Percentiles rank a stretch among this genome's conserved stretches.
Evolutionary conservation across 2,888 invertebrate genomes (phyloP).

Genomic region (Pristionchus mayeri): DNA sequence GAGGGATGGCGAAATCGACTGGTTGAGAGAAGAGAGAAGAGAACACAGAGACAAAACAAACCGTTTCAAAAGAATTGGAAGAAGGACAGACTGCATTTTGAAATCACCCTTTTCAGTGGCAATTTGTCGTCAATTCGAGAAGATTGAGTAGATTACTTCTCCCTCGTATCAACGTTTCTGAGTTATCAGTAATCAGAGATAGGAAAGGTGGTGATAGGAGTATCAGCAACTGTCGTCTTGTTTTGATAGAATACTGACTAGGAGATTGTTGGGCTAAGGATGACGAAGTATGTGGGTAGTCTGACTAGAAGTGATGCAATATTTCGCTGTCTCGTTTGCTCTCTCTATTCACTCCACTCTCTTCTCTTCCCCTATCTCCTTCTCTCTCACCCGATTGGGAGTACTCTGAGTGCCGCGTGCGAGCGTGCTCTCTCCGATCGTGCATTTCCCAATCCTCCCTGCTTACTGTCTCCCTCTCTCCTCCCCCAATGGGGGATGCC

Average conservation of each 20-base stretch:
- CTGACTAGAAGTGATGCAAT: constrained; percentile 40
- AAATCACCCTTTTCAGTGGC: constrained; percentile 18
- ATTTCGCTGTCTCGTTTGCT: neutral
- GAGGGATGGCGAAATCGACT: constrained; percentile 36
- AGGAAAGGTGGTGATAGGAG: neutral
- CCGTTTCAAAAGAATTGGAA: constrained; percentile 19
- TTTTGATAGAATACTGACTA: too few relatives aligned
- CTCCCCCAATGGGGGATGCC: neutral
- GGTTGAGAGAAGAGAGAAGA: constrained; percentile 1
- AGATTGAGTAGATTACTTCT: neutral
- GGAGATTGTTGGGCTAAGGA: neutral
- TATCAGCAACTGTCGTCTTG: too few relatives aligned
- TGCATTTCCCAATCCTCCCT: neutral
- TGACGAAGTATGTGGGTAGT: neutral
- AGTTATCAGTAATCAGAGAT: neutral
- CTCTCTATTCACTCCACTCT: constrained; percentile 3
- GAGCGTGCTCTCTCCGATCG: neutral
- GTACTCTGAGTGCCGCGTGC: constrained; percentile 38
- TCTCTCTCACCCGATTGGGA: neutral
- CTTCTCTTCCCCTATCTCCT: neutral
- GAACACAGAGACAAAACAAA: constrained; percentile 36
- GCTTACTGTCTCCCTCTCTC: neutral
- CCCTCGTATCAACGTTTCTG: neutral
- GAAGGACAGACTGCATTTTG: constrained; percentile 13
- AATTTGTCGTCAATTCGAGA: neutral